A percentile compares a stretch with the other conserved stretches of the same genome.
Evolutionary conservation across 2,113 vertebrate species (phyloP).

Genomic region (Strix uralensis): DNA sequence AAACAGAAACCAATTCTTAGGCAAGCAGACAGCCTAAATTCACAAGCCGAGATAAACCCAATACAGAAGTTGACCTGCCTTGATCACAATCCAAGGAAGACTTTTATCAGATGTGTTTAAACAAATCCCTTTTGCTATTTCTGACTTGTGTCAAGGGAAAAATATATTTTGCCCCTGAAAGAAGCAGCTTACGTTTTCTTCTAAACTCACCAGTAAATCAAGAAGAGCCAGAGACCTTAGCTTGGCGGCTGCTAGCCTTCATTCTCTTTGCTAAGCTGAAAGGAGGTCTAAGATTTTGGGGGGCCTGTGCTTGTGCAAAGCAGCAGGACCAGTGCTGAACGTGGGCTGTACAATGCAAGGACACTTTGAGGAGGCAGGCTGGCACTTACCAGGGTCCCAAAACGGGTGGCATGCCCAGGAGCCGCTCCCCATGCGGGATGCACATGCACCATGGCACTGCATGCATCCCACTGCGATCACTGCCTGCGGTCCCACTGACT

Average conservation of each 20-base stretch:
- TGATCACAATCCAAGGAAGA: not conserved
- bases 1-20: not conserved
- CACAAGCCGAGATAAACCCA: not conserved
- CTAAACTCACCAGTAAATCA: slow-evolving; percentile 22
- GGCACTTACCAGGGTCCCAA: not conserved
- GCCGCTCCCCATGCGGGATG: accelerated
- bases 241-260: accelerated
- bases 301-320: not conserved
- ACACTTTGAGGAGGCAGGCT: not conserved
- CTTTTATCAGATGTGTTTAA: slow-evolving; percentile 13
- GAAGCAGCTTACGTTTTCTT: not conserved
- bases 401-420: not conserved
- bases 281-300: not conserved
- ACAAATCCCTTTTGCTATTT: slow-evolving; percentile 1
- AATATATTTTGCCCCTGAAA: not conserved
- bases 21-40: not conserved
- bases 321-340: not conserved
- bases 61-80: not conserved
- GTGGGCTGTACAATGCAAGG: not conserved
- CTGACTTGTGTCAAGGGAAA: not conserved
- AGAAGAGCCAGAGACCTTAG: not conserved
- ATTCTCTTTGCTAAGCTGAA: not conserved
- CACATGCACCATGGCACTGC: too few relatives aligned
- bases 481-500: not conserved
- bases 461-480: accelerated